Evolutionary conservation across 2,797 vertebrate genomes (phyloP).

Genomic region (Gallinago solitaria): DNA sequence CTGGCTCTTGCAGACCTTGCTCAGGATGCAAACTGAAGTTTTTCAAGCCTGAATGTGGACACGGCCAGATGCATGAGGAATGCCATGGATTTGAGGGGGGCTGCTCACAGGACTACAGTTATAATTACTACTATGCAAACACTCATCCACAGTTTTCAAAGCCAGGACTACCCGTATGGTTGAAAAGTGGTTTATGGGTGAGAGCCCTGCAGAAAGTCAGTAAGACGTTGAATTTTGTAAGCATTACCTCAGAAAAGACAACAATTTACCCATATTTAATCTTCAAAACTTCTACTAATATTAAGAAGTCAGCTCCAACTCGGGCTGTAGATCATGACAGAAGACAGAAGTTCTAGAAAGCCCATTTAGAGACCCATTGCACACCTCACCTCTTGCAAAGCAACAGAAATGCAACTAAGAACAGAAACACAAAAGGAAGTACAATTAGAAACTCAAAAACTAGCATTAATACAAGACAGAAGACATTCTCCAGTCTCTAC

Average conservation of each 20-base stretch:
- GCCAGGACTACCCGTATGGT: not conserved
- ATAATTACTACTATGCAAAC: not conserved
- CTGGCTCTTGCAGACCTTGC: not conserved
- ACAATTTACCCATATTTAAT: not conserved
- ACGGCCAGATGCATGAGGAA: rapidly evolving
- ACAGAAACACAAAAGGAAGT: not conserved
- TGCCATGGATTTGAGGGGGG: not conserved
- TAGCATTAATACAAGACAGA: not conserved
- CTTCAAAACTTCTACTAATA: not conserved
- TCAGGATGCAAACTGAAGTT: not conserved
- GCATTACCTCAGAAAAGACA: not conserved
- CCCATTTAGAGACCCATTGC: not conserved
- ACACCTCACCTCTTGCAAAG: not conserved
- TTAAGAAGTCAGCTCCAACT: not conserved
- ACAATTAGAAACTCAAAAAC: not conserved
- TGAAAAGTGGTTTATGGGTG: not conserved
- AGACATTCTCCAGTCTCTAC: not conserved
- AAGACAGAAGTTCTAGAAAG: not conserved
- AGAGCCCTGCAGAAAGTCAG: not conserved
- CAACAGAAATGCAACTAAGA: not conserved
- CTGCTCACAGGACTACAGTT: not conserved
- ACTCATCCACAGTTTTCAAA: not conserved
- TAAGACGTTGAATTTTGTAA: not conserved
- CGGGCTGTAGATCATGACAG: not conserved
- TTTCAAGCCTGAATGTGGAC: not conserved